These are phyloP conservation scores for Drosophila atroscutellata DNA, from an alignment of 2,888 invertebrate genomes.

Conservation along the genomic window DNA sequence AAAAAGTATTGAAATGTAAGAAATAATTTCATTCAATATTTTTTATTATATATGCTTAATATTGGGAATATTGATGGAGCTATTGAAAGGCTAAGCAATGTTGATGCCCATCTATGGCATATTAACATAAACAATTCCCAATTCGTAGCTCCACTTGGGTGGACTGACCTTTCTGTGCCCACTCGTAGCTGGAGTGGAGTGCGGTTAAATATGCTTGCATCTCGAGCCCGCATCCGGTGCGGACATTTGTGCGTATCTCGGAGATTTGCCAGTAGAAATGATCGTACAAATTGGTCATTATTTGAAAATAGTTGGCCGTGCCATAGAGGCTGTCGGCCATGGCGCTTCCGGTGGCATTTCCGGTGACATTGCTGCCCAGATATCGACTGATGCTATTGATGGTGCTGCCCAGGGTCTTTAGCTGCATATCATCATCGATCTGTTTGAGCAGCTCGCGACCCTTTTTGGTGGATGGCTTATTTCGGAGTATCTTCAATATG, in stretches of 20 bases:
- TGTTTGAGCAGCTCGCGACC: conserved; percentile 80
- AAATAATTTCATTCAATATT: too few species aligned
- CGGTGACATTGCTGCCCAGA: conserved; percentile 59
- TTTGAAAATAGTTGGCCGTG: conserved; percentile 81
- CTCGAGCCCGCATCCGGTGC: conserved; percentile 86
- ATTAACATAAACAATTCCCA: too few species aligned
- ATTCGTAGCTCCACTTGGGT: too few species aligned
- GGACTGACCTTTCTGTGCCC: conserved; percentile 92
- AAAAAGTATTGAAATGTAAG: too few species aligned
- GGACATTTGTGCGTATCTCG: conserved; percentile 85
- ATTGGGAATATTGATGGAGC: background rate
- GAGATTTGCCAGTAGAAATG: conserved; percentile 84
- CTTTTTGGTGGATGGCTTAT: conserved; percentile 76
- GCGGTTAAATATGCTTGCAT: conserved; percentile 87
- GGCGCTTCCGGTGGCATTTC: conserved; percentile 32
- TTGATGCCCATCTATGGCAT: too few species aligned
- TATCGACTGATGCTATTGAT: conserved; percentile 83
- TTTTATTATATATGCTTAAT: background rate
- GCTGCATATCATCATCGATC: conserved; percentile 75
- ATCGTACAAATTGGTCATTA: conserved; percentile 83
- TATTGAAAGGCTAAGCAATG: too few species aligned
- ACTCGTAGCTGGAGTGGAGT: conserved; percentile 87
- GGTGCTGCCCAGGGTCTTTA: conserved; percentile 76
- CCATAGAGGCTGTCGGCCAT: conserved; percentile 67
- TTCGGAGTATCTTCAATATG: conserved; percentile 81